Base-by-base conservation (phyloP, 2,888 invertebrate genomes). In the Papilio demoleus region DNA sequence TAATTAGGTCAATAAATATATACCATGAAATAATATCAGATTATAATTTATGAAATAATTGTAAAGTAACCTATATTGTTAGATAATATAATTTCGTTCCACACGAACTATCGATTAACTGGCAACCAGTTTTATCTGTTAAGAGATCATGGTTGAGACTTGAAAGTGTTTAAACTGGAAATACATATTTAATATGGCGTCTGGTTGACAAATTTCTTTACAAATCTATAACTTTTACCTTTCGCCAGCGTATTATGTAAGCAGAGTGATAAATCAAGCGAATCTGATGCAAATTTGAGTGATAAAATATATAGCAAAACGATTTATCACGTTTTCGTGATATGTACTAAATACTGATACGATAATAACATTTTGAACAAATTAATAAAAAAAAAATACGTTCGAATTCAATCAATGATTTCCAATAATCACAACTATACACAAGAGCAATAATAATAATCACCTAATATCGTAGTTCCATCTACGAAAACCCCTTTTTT, bases 161-260 rank as follows among this genome's bases (percentile, higher is more conserved):
- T 11, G 53, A 56, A 56, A 31, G 53, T 56, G 4, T 56, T 56
- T 31, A 56, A 56, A 56, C 31, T 56, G 31, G 53, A 56, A 2
- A 56, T 56, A 31, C 53, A 56, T 56, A 14, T 53, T 53, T 17
- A 56, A 56, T 53, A 53, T 31, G 31, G 53, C 31, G 53, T 31
- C 31, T 2, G 9, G n/a, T 31, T 31, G 53, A 56, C 53, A 56
- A 56, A 53, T 27, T 31, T 53, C 53, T 31, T 56, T 31, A 31
- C 14, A 56, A 56, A 31, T 24, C 53, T 31, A 56, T 9, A 31
- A 56, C 53, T 56, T 56, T 56, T 56, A 56, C 53, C 31, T 56
- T 56, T 56, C 31, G 1, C n/a, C 17, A 31, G 9, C 3, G 14
- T 53, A 27, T 56, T 56, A 56, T 31, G 31, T 17, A 56, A 31